A percentile compares a stretch with the other conserved stretches of the same genome.
phyloP scores from a whole-genome alignment of 2,888 invertebrate genomes.

The Spisula subtruncata region DNA sequence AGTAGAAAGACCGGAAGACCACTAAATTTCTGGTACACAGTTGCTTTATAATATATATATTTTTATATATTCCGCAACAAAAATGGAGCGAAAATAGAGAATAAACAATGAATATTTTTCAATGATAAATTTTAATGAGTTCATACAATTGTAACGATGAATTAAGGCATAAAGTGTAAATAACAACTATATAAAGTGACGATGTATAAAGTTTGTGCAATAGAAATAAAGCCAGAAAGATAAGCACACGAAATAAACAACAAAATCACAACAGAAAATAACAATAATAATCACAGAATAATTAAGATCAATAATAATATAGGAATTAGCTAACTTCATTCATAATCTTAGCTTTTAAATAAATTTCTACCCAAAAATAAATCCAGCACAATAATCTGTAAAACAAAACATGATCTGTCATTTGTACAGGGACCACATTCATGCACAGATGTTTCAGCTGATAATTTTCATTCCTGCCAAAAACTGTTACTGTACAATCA shows the following conservation, averaged over 20 bases:
- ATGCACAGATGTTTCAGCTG: too few relatives aligned
- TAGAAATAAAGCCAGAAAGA: slow-evolving; percentile 20
- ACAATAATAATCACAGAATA: slow-evolving; percentile 17
- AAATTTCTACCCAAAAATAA: neutral
- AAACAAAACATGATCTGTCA: too few relatives aligned
- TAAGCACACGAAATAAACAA: neutral
- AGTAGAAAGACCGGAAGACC: too few relatives aligned
- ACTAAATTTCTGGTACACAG: too few relatives aligned
- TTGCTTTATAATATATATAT: too few relatives aligned
- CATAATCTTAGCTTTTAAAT: neutral
- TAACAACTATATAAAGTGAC: slow-evolving; percentile 18
- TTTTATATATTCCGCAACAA: neutral
- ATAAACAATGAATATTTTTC: neutral
- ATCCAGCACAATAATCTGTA: too few relatives aligned
- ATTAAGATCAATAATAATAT: slow-evolving; percentile 16
- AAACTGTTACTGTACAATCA: too few relatives aligned
- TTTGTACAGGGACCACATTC: too few relatives aligned
- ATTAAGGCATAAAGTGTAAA: slow-evolving; percentile 29
- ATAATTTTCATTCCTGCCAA: too few relatives aligned
- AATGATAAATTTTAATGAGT: slow-evolving; percentile 18
- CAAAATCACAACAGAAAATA: slow-evolving; percentile 16
- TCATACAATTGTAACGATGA: slow-evolving; percentile 29
- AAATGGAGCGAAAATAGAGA: neutral
- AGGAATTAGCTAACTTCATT: neutral
- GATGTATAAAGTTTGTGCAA: slow-evolving; percentile 22